Base-by-base conservation (phyloP, 1,140 invertebrate species). In the Lordiphosa mommai region DNA sequence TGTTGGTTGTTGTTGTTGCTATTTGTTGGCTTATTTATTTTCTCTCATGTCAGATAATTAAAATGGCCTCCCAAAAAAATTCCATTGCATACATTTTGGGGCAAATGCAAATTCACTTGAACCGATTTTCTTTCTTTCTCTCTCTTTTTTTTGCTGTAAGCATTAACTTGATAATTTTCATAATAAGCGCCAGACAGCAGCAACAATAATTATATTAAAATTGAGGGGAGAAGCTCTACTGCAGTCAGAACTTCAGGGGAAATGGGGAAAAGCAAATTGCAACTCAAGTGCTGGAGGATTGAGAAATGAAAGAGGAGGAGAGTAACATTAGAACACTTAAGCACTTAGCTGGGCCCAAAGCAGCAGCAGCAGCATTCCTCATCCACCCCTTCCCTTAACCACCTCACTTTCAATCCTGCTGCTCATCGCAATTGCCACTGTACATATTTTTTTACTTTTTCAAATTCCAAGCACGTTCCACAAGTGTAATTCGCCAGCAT, bases 271-370 rank as follows among this genome's bases (percentile, higher is more conserved):
- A 27, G 55, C 64, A 68, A 68, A 67, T 68, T 68, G 64, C 53
- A 68, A 41, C 53, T 60, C 34, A 40, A 69, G 44, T 51, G 60
- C 30, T 20, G 33, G 46, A 55, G 52, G 20, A 27, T 37, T 32
- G 9, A 23, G 23, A 30, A 17, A 34, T 27, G 43, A 40, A 6
- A 13, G n/a, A 44, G 33, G 29, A 27, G 20, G 9, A 20, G 43
- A 72, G 77, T 61, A 73, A 80, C 73, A 77, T 77, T 77, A 79
- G 73, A 77, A 77, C 73, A 77, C 73, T 77, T 77, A 77, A 77
- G 76, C 73, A 80, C 73, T 77, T 77, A 79, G 72, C 57, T 44
- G 38, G 29, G 37, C 55, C 34, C 40, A 59, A 38, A 46, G 41
- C 9, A 40, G 7, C 41, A 52, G 27, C 36, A 27, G 16, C 59